Evolutionary conservation across 2,113 vertebrate species (phyloP).

Genomic region (Ciconia stormi): DNA sequence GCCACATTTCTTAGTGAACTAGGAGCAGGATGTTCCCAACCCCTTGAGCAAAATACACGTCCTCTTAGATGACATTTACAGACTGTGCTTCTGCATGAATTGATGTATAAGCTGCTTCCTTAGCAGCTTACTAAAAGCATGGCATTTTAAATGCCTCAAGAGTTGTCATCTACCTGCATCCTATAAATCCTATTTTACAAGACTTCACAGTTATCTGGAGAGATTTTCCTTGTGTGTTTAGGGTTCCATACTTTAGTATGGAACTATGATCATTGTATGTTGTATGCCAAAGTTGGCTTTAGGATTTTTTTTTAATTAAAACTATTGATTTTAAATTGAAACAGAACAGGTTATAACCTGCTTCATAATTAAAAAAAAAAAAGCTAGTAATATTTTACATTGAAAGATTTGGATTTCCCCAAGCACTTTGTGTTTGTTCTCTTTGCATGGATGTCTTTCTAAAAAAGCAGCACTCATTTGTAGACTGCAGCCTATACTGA

Average conservation of each 20-base stretch:
- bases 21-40: not conserved
- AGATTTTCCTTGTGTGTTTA: not conserved
- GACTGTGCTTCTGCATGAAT: not conserved
- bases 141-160: not conserved
- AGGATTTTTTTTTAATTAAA: not conserved
- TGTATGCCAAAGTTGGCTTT: not conserved
- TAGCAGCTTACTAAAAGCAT: not conserved
- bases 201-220: not conserved
- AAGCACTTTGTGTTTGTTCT: not conserved
- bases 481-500: not conserved
- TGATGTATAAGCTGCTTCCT: not conserved
- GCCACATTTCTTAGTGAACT: not conserved
- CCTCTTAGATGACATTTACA: not conserved
- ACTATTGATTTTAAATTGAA: not conserved
- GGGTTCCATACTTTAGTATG: not conserved
- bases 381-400: not conserved
- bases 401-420: not conserved
- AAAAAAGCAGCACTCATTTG: not conserved
- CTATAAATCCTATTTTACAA: conserved; percentile 22
- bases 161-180: not conserved
- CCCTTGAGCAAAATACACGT: not conserved
- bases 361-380: not conserved
- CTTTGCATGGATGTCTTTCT: not conserved
- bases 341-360: not conserved
- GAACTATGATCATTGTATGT: not conserved